A percentile compares a stretch with the other conserved stretches of the same genome.
phyloP scores from a whole-genome alignment of 2,797 vertebrate species.

The Decapterus maruadsi region DNA sequence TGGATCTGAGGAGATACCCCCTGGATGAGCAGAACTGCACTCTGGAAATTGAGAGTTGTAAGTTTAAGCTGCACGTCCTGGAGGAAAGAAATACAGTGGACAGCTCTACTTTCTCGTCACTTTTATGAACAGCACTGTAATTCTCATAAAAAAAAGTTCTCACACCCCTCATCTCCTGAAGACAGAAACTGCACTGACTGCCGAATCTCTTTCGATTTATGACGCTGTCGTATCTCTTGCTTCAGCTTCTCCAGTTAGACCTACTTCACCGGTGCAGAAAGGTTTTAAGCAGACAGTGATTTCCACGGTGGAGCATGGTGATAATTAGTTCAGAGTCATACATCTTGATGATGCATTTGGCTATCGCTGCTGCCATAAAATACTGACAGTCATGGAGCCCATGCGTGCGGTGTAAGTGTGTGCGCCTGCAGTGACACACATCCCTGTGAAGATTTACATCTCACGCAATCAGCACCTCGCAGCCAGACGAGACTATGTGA shows the following conservation, averaged over 20 bases:
- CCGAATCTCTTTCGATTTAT: constrained; percentile 70
- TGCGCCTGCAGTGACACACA: constrained; percentile 45
- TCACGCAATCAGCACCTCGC: constrained; percentile 45
- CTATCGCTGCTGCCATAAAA: constrained; percentile 46
- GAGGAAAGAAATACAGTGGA: constrained; percentile 47
- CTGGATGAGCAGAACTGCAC: constrained; percentile 99
- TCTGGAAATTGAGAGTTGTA: constrained; percentile 99
- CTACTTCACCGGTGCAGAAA: constrained; percentile 21
- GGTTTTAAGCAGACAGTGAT: constrained; percentile 35
- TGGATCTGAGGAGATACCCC: constrained; percentile 98
- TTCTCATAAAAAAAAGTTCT: constrained; percentile 64
- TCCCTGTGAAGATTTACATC: constrained; percentile 51
- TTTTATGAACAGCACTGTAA: constrained; percentile 50
- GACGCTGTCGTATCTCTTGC: constrained; percentile 50
- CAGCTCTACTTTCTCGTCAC: constrained; percentile 48
- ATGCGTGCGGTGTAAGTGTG: constrained; percentile 34
- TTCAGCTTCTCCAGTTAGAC: constrained; percentile 32
- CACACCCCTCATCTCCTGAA: constrained; percentile 39
- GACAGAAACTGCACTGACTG: constrained; percentile 62
- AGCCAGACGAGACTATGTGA: constrained; percentile 22
- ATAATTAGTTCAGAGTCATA: constrained; percentile 44
- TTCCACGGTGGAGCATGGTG: constrained; percentile 16
- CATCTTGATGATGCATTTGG: constrained; percentile 46
- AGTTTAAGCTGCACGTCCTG: constrained; percentile 74
- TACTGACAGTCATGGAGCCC: constrained; percentile 36